Percentiles rank a stretch among this genome's conserved stretches.
phyloP scores from a whole-genome alignment of 2,888 invertebrate species.

The Papilio elwesi region DNA sequence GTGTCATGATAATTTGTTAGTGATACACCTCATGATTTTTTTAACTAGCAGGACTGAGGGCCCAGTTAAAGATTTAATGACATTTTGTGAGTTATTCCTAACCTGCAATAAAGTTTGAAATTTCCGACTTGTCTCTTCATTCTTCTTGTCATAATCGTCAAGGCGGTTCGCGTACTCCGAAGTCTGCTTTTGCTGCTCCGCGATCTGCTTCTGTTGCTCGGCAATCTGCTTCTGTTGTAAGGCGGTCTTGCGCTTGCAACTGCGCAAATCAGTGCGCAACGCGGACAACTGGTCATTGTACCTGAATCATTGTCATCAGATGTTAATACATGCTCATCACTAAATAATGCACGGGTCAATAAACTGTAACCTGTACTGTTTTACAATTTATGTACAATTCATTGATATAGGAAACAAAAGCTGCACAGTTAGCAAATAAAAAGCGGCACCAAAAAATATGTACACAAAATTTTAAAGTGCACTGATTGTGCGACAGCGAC shows the following conservation, averaged over 20 bases:
- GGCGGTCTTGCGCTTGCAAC: conserved; percentile 91
- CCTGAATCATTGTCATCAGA: conserved; percentile 59
- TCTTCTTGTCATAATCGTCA: conserved; percentile 95
- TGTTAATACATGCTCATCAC: no score
- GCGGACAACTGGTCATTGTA: conserved; percentile 93
- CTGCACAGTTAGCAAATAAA: no score
- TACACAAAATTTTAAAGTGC: no score
- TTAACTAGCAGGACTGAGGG: neutral
- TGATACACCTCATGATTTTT: neutral
- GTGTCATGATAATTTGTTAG: neutral
- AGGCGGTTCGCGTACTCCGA: conserved; percentile 92
- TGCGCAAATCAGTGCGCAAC: conserved; percentile 90
- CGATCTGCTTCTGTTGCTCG: conserved; percentile 89
- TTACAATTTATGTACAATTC: no score
- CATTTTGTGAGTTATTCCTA: conserved; percentile 28
- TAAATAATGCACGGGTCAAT: no score
- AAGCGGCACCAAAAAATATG: no score
- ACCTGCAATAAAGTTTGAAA: conserved; percentile 94
- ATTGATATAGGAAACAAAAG: no score
- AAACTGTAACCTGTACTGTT: no score
- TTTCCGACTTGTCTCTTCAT: conserved; percentile 94
- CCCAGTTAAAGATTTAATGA: neutral
- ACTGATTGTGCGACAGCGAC: no score
- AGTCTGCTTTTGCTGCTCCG: conserved; percentile 90
- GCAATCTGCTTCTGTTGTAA: conserved; percentile 94